Conservation (phyloP, 2,888 invertebrate genomes). For the Piscicola geometra region DNA sequence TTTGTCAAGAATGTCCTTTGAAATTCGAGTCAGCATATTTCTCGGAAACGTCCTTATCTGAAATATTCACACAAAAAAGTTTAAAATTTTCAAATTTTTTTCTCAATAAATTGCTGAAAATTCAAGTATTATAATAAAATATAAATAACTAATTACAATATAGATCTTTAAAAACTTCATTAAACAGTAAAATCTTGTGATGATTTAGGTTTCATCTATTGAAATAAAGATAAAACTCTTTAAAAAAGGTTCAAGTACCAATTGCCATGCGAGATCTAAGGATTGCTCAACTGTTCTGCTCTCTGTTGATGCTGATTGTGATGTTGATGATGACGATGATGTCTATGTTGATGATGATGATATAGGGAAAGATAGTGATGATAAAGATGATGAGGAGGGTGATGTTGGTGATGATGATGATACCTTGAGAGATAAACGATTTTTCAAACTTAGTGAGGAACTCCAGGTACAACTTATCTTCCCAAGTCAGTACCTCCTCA, state of each 20-base stretch:
- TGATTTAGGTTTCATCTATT: background rate
- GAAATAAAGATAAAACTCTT: background rate
- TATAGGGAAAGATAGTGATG: no score
- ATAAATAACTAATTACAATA: no score
- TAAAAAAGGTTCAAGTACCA: slow-evolving; percentile 56
- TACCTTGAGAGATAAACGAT: slow-evolving; percentile 92
- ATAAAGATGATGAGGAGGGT: no score
- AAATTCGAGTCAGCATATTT: slow-evolving; percentile 99
- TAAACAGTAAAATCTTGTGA: background rate
- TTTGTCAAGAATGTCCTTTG: slow-evolving; percentile 86
- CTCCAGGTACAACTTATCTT: slow-evolving; percentile 95
- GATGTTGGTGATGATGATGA: no score
- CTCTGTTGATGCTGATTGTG: slow-evolving; percentile 78
- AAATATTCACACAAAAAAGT: background rate
- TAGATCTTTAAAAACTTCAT: no score
- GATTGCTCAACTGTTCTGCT: slow-evolving; percentile 99
- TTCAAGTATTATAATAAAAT: background rate
- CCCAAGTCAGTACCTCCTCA: slow-evolving; percentile 97
- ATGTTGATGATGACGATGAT: no score
- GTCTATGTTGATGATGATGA: no score
- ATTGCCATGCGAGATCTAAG: slow-evolving; percentile 97
- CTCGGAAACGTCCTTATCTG: slow-evolving; percentile 96
- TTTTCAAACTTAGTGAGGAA: slow-evolving; percentile 99
- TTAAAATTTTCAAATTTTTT: background rate
- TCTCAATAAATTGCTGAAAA: background rate